Conservation (phyloP, 35 echinoderm and acorn worm species). For the Patiria miniata region DNA sequence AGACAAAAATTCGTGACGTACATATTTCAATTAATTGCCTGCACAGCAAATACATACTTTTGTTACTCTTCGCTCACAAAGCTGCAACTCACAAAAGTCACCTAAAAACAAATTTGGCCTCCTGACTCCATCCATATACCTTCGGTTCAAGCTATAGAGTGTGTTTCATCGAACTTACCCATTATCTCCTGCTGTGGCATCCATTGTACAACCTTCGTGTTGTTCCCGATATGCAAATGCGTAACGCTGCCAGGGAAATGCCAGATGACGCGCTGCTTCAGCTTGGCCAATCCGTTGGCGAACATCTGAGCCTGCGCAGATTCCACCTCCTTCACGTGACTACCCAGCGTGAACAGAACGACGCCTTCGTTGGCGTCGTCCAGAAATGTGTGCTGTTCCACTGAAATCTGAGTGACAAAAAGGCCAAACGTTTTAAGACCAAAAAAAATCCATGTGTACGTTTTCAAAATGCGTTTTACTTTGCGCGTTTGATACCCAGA, state of each 20-base stretch:
- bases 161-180: neutral
- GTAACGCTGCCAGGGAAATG: neutral
- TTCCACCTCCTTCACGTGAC: neutral
- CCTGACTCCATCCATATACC: too few species aligned
- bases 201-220: neutral
- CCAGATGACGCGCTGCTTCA: neutral
- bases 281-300: neutral
- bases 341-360: neutral
- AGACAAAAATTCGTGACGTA: too few species aligned
- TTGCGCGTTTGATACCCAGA: constrained; percentile 29
- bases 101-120: too few species aligned
- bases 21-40: too few species aligned
- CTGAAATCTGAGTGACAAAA: neutral
- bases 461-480: too few species aligned
- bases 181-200: neutral
- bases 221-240: neutral
- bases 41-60: too few species aligned
- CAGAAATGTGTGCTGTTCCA: neutral
- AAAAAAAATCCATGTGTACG: too few species aligned
- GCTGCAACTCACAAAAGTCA: too few species aligned
- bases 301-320: constrained; percentile 18
- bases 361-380: neutral
- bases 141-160: too few species aligned
- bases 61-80: too few species aligned
- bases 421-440: too few species aligned